phyloP scores from a whole-genome alignment of 2,888 invertebrate species.

The Drosophila antonietae region DNA sequence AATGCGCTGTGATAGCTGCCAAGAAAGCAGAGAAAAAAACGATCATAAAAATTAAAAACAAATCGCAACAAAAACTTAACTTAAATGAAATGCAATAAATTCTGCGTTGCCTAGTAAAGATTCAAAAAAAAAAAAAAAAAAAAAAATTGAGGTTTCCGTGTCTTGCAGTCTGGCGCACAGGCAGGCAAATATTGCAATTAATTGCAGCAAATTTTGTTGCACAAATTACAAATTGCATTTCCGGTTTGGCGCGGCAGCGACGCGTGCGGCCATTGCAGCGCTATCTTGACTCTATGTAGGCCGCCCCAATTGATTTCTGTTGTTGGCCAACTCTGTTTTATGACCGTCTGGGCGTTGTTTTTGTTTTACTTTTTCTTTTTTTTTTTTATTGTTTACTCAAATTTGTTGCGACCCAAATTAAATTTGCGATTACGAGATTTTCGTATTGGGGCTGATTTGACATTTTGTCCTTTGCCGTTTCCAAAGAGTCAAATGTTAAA shows the following conservation, averaged over 20 bases:
- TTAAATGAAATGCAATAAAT: conserved; percentile 70
- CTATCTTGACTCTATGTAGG: conserved; percentile 23
- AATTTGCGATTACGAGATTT: conserved; percentile 69
- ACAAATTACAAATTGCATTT: conserved; percentile 78
- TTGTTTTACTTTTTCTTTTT: background rate
- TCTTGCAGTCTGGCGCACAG: conserved; percentile 73
- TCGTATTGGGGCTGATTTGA: conserved; percentile 29
- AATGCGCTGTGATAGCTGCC: conserved; percentile 58
- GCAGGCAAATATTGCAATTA: conserved; percentile 59
- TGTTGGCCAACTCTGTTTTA: conserved; percentile 34
- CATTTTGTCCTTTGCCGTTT: conserved; percentile 37
- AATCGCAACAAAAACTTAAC: conserved; percentile 24
- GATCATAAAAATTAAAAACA: conserved; percentile 19
- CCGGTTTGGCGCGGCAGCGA: conserved; percentile 69
- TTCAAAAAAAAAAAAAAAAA: conserved; percentile 16
- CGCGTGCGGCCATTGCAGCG: conserved; percentile 50
- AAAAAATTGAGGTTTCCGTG: conserved; percentile 74
- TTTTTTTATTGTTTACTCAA: conserved; percentile 7
- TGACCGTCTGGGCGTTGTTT: conserved; percentile 40
- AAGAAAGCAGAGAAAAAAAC: conserved; percentile 22
- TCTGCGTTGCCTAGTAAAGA: conserved; percentile 44
- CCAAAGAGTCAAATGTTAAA: conserved; percentile 21
- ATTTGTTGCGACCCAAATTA: conserved; percentile 69
- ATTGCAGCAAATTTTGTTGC: conserved; percentile 72
- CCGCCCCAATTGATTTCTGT: background rate